These are phyloP conservation scores for Styela clava DNA, from an alignment of 23 tunicate genomes.

Conservation along the genomic window DNA sequence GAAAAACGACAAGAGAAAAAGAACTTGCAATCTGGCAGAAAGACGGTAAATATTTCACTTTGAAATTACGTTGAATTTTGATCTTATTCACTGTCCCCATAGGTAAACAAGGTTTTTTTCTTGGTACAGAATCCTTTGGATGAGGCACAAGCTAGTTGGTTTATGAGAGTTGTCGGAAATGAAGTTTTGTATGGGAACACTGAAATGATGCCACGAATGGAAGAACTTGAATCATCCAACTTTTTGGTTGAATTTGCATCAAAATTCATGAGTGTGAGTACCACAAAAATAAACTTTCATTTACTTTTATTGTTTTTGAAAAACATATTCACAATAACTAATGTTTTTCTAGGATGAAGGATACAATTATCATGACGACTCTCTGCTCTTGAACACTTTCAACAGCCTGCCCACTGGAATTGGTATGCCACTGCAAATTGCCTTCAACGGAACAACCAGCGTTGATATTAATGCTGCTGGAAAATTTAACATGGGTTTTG, in stretches of 20 bases:
- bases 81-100: too few species aligned
- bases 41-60: neutral
- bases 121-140: neutral
- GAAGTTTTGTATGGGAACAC: constrained; percentile 79
- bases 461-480: constrained; percentile 70
- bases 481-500: constrained; percentile 41
- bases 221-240: neutral
- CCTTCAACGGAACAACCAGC: constrained; percentile 85
- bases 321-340: neutral
- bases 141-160: constrained; percentile 48
- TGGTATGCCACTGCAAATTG: constrained; percentile 79
- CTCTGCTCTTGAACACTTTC: constrained; percentile 62
- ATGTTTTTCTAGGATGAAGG: constrained; percentile 41
- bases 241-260: neutral
- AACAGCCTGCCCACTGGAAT: constrained; percentile 70
- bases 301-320: neutral
- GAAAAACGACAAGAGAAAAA: constrained; percentile 28
- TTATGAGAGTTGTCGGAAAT: constrained; percentile 78
- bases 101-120: too few species aligned
- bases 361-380: constrained; percentile 79
- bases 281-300: too few species aligned
- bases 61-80: too few species aligned
- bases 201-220: neutral
- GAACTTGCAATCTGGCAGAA: neutral
- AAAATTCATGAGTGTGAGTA: constrained; percentile 27